Percentiles rank a stretch among this genome's conserved stretches.
Conservation (phyloP, 2,797 vertebrate genomes). For the Artibeus lituratus region DNA sequence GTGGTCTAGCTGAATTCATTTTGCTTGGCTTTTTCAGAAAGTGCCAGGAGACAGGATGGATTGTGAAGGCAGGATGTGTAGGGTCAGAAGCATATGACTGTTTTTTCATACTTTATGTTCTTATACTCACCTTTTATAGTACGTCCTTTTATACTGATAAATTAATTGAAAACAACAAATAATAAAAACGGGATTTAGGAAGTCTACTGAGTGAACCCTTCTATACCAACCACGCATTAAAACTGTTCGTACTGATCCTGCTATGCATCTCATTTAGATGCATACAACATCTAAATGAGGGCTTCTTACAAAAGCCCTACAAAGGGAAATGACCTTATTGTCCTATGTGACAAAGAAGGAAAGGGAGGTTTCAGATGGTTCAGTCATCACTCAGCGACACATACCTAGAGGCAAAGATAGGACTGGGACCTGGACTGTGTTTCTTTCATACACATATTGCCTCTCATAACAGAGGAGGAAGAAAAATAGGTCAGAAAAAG, state of each 20-base stretch:
- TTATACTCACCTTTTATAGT: background rate
- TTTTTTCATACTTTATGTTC: background rate
- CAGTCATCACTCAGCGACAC: background rate
- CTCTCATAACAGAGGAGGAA: background rate
- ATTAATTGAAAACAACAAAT: background rate
- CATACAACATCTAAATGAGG: no score
- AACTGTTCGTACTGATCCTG: background rate
- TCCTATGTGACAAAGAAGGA: background rate
- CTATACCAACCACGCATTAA: background rate
- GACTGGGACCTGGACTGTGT: background rate
- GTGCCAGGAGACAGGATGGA: background rate
- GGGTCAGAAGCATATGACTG: background rate
- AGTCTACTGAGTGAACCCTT: background rate
- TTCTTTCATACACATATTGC: background rate
- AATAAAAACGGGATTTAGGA: background rate
- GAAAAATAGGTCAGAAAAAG: background rate
- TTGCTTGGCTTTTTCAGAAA: background rate
- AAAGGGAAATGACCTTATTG: background rate
- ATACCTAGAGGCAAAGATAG: background rate
- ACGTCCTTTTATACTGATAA: background rate
- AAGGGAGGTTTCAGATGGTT: background rate
- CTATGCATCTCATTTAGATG: background rate
- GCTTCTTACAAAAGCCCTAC: background rate
- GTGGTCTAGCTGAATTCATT: background rate
- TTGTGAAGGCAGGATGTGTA: background rate